A percentile compares a stretch with the other conserved stretches of the same genome.
phyloP scores from a whole-genome alignment of 2,113 vertebrate species.

The Tragulus kanchil region DNA sequence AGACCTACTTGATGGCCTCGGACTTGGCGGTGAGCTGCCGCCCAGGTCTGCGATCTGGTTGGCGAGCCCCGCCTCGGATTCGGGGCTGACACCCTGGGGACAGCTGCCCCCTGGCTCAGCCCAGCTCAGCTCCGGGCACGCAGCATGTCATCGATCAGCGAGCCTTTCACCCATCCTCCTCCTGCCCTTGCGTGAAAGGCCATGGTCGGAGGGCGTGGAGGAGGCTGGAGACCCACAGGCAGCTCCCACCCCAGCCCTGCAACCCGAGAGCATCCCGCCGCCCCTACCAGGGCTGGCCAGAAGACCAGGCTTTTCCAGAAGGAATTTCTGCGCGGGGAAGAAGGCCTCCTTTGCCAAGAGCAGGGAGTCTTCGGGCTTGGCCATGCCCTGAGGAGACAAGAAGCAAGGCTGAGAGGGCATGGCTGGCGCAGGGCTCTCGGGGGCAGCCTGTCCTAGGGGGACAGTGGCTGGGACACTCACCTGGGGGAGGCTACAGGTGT shows the following conservation, averaged over 20 bases:
- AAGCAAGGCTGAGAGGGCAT: constrained; percentile 62
- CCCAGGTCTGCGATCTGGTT: constrained; percentile 95
- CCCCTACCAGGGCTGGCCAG: constrained; percentile 91
- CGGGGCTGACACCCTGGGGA: background rate
- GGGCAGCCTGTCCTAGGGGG: background rate
- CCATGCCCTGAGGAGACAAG: constrained; percentile 87
- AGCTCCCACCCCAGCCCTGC: background rate
- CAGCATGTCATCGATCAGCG: rapidly evolving
- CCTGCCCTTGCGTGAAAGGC: background rate
- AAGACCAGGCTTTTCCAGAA: constrained; percentile 92
- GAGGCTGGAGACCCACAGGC: background rate
- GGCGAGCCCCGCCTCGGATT: too few species aligned
- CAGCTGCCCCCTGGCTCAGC: background rate
- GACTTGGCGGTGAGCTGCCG: constrained; percentile 94
- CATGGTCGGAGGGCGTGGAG: background rate
- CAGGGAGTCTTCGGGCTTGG: constrained; percentile 92
- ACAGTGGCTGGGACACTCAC: constrained; percentile 82
- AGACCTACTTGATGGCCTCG: constrained; percentile 93
- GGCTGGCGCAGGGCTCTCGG: background rate
- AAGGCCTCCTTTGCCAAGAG: constrained; percentile 95
- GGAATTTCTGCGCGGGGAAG: constrained; percentile 93
- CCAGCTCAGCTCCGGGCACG: background rate
- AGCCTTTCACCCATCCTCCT: background rate
- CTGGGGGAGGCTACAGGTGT: constrained; percentile 93
- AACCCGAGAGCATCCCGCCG: background rate